Evolutionary conservation across 1,140 invertebrate genomes (phyloP), one percentile per base, ranked within the genome.

Genomic region (Anastatus disparis): DNA sequence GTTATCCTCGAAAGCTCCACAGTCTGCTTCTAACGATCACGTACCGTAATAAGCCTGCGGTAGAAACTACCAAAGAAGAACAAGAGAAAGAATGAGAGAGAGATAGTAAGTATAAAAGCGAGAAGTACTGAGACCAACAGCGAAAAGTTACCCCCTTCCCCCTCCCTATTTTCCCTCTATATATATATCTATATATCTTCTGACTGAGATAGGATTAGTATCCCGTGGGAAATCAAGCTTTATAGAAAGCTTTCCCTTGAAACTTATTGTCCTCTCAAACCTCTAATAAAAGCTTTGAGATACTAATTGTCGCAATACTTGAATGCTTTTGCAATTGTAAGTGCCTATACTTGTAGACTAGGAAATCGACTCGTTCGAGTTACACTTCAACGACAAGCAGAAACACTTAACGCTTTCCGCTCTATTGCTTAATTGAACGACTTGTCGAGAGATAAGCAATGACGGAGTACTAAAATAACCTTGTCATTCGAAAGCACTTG

Each of bases 181-280:
- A n/a, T n/a, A n/a, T n/a, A n/a, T n/a, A n/a, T n/a, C n/a, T n/a
- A n/a, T n/a, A n/a, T n/a, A n/a, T n/a, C n/a, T n/a, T n/a, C n/a
- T n/a, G 73, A 76, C 75, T 79, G 77, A 80, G 79, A 79, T 80
- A 77, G 81, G 77, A 82, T 85, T 81, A 79, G 76, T 73, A 62
- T 77, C 83, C 78, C 82, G 56, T 64, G 83, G 82, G 83, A 85
- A 85, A 85, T 85, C 82, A 85, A 66, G 72, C 70, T 72, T 55
- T 71, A 72, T 29, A 52, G 10, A 58, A n/a, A 71, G 74, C 74
- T 77, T 75, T n/a, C 73, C 64, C 72, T 62, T 35, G 71, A 81
- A n/a, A 79, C 75, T 72, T 80, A 80, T 80, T 81, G 77, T 79
- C 78, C 75, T n/a, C n/a, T 76, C 76, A 69, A 71, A 77, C 77